Evolutionary conservation across 2,888 invertebrate genomes (phyloP).

Genomic region (Prenolepis imparis): DNA sequence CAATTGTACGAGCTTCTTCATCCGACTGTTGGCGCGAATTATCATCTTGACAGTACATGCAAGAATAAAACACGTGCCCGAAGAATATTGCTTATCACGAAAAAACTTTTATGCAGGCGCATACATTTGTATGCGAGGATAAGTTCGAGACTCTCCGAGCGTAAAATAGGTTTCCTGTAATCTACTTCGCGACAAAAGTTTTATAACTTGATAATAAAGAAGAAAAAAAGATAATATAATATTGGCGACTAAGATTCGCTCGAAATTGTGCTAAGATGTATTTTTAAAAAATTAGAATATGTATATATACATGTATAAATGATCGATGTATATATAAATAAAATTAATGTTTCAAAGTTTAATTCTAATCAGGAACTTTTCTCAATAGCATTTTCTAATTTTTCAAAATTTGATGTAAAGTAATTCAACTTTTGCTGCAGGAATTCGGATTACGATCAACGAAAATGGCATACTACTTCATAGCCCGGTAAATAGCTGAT

Average conservation of each 20-base stretch:
- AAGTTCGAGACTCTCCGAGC: not conserved
- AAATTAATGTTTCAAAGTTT: not conserved
- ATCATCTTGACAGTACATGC: not conserved
- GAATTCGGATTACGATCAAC: not conserved
- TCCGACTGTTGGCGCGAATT: not conserved
- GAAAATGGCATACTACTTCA: not conserved
- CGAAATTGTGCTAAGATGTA: not conserved
- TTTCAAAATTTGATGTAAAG: not conserved
- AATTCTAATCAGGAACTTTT: not conserved
- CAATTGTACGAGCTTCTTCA: not conserved
- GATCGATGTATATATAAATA: not conserved
- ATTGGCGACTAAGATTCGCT: not conserved
- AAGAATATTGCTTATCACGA: constrained; percentile 27
- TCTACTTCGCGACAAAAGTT: not conserved
- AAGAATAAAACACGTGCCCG: not conserved
- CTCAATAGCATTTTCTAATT: not conserved
- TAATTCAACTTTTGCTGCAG: not conserved
- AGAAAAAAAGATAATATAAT: not conserved
- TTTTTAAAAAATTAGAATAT: no score
- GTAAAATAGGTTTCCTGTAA: not conserved
- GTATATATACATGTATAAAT: no score
- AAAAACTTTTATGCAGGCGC: constrained; percentile 25
- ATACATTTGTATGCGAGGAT: constrained; percentile 17
- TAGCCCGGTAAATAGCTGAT: not conserved
- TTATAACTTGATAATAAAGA: not conserved